Base-by-base conservation (phyloP, 2,113 vertebrate species). In the Saccopteryx bilineata region DNA sequence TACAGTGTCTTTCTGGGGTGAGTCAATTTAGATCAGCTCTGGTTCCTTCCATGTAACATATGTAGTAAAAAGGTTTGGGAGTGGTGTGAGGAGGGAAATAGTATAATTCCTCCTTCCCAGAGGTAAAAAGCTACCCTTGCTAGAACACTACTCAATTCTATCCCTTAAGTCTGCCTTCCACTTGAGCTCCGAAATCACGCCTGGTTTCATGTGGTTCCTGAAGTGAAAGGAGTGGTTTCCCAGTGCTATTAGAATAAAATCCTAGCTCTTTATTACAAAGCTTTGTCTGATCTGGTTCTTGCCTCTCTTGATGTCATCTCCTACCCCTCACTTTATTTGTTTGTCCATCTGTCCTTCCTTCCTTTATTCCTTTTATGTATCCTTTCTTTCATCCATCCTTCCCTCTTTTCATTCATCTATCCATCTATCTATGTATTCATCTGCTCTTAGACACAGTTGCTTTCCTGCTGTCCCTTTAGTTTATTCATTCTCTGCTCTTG, bases 261-360 rank as follows among this genome's bases (percentile, higher is more conserved):
- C 24, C n/a, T 46, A 66, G 13, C 12, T 94, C 28, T 58, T 93
- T 71, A 72, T 87, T 91, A 93, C 33, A 61, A 63, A 94, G n/a
- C n/a, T 19, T 11, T n/a, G 1, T 74, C 33, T 81, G 15, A 90
- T 76, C 5, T 88, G 11, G 7, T 71, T 46, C 48, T 79, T 74
- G 21, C 0, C 3, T 91, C 24, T 75, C 50, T 83, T 84, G 66
- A 61, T 69, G 65, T 52, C 7, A 33, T 91, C 61, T 71, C 23
- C 24, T 89, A 75, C 2, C 23, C 9, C 18, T 82, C 12, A 2
- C n/a, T 94, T 94, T 21, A 81, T 92, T 86, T 65, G 76, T 76
- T 12, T 4, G 3, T 50, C 48, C 33, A 1, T 54, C 60, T 13
- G 0, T 79, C 5, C 7, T 33, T 60, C 39, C 26, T 9, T 8